Percentiles rank a stretch among this genome's conserved stretches.
phyloP scores from a whole-genome alignment of 1,140 invertebrate species.

The Vanessa tameamea region DNA sequence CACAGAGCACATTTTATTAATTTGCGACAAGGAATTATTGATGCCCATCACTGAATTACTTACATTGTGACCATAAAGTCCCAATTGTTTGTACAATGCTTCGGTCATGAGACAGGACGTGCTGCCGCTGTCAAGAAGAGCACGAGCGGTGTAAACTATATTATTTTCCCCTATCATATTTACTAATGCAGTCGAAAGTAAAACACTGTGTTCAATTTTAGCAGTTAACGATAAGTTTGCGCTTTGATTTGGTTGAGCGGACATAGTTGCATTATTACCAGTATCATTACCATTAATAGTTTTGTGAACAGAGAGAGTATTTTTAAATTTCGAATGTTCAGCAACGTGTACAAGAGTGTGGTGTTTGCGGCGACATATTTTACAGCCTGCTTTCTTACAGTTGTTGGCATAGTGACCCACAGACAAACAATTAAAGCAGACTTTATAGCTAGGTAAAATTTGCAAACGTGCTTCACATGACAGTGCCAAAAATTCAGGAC shows the following conservation, averaged over 20 bases:
- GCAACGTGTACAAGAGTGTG: constrained; percentile 32
- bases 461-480: constrained; percentile 23
- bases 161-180: constrained; percentile 30
- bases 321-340: constrained; percentile 7
- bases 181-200: constrained; percentile 41
- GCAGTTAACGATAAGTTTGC: constrained; percentile 8
- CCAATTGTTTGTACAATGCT: constrained; percentile 18
- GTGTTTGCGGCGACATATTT: constrained; percentile 34
- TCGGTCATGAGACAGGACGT: constrained; percentile 37
- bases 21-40: constrained; percentile 18
- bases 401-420: constrained; percentile 34
- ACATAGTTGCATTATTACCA: neutral
- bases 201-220: constrained; percentile 17
- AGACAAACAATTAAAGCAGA: constrained; percentile 44
- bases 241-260: neutral
- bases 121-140: constrained; percentile 19
- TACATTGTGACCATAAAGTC: neutral
- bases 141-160: constrained; percentile 31
- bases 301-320: neutral
- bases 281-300: neutral
- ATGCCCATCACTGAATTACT: constrained; percentile 33
- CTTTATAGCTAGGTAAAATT: constrained; percentile 36
- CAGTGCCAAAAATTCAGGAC: constrained; percentile 36
- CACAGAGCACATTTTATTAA: constrained; percentile 34
- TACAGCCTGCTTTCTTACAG: constrained; percentile 36